A percentile compares a stretch with the other conserved stretches of the same genome.
Evolutionary conservation across 2,797 vertebrate genomes (phyloP).

Genomic region (Xenops minutus): DNA sequence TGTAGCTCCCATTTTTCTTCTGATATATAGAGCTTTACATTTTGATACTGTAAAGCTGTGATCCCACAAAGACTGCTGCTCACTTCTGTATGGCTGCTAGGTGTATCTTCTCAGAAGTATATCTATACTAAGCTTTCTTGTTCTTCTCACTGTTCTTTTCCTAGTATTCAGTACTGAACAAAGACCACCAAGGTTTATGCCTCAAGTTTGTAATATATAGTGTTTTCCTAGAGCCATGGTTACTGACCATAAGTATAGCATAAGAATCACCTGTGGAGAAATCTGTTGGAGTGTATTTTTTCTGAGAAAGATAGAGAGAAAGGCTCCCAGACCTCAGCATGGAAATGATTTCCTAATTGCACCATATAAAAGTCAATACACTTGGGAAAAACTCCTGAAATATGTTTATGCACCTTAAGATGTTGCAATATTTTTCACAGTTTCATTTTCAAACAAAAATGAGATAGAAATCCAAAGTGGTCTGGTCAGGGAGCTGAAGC

Average conservation of each 20-base stretch:
- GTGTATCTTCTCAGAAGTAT: neutral
- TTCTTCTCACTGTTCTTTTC: neutral
- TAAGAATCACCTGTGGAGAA: neutral
- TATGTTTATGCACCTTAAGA: neutral
- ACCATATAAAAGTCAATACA: accelerated
- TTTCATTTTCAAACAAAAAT: neutral
- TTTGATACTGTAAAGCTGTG: neutral
- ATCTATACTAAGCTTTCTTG: neutral
- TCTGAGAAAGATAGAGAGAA: neutral
- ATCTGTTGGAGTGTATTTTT: neutral
- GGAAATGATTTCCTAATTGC: neutral
- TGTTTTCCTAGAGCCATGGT: neutral
- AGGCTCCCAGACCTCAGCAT: neutral
- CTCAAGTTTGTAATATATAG: neutral
- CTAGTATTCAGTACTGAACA: neutral
- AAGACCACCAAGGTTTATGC: neutral
- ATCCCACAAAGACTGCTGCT: neutral
- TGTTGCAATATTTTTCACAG: neutral
- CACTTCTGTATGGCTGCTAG: neutral
- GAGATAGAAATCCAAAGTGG: neutral
- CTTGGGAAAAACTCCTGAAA: neutral
- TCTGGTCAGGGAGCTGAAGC: neutral
- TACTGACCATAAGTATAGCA: neutral
- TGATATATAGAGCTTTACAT: neutral
- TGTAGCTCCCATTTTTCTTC: neutral